Percentiles rank a stretch among this genome's conserved stretches.
phyloP scores from a whole-genome alignment of 2,797 vertebrate genomes.

The Chrysocyon brachyurus region DNA sequence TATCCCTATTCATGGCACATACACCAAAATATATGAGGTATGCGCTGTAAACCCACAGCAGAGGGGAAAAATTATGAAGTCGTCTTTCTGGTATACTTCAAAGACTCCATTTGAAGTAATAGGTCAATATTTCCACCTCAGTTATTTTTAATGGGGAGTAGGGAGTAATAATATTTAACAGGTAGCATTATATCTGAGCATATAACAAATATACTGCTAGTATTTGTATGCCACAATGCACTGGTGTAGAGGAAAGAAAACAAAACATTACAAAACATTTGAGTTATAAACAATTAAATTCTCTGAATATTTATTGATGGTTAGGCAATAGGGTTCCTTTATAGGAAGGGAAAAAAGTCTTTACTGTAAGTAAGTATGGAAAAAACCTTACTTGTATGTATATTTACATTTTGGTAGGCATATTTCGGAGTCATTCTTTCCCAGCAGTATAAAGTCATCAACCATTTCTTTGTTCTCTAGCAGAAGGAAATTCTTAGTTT shows the following conservation, averaged over 20 bases:
- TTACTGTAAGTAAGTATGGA: not conserved
- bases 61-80: constrained; percentile 39
- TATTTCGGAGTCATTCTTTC: constrained; percentile 58
- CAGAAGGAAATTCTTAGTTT: constrained; percentile 53
- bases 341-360: constrained; percentile 46
- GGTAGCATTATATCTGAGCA: constrained; percentile 70
- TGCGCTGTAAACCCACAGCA: not conserved
- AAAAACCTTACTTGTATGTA: not conserved
- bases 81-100: constrained; percentile 71
- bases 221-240: constrained; percentile 56
- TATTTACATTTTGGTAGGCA: constrained; percentile 54
- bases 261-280: constrained; percentile 63
- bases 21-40: not conserved
- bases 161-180: constrained; percentile 75
- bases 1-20: not conserved
- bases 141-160: constrained; percentile 50
- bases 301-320: constrained; percentile 52
- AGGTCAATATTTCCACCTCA: constrained; percentile 64
- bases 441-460: constrained; percentile 12
- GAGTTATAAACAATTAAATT: constrained; percentile 13
- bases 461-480: constrained; percentile 25
- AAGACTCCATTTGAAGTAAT: constrained; percentile 51
- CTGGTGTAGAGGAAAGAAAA: constrained; percentile 63
- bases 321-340: constrained; percentile 53
- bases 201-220: constrained; percentile 48